phyloP scores from a whole-genome alignment of 2,888 invertebrate genomes.

The Zaprionus bogoriensis region DNA sequence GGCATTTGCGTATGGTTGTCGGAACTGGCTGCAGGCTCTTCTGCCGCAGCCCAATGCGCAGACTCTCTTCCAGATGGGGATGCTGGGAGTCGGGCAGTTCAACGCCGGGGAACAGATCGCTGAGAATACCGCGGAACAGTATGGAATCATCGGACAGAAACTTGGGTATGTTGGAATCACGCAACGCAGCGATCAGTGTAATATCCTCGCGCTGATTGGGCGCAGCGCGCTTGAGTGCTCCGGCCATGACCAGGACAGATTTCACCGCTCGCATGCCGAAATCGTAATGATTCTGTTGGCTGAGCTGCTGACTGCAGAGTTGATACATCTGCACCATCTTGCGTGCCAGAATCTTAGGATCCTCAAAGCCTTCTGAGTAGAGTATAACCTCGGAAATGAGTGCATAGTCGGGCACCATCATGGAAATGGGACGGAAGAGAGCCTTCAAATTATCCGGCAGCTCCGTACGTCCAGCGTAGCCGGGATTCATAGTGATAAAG shows the following conservation, averaged over 20 bases:
- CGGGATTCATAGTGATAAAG: conserved; percentile 96
- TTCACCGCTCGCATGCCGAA: conserved; percentile 97
- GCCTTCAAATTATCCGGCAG: conserved; percentile 94
- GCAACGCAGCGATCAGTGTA: conserved; percentile 91
- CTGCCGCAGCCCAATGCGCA: conserved; percentile 84
- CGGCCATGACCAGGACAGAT: conserved; percentile 96
- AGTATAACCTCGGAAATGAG: conserved; percentile 95
- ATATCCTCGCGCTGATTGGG: conserved; percentile 93
- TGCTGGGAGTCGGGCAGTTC: conserved; percentile 91
- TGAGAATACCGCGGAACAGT: conserved; percentile 93
- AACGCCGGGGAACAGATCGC: conserved; percentile 94
- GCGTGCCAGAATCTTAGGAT: conserved; percentile 92
- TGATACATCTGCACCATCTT: conserved; percentile 98
- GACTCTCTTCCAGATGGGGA: conserved; percentile 88
- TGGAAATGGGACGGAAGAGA: conserved; percentile 92
- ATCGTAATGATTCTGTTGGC: conserved; percentile 96
- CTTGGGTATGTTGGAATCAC: conserved; percentile 95
- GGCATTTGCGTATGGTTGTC: conserved; percentile 82
- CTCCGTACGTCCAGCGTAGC: conserved; percentile 94
- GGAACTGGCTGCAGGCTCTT: conserved; percentile 87
- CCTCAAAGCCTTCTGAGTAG: conserved; percentile 96
- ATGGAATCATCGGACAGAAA: conserved; percentile 93
- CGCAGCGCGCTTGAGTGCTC: conserved; percentile 91
- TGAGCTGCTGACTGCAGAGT: conserved; percentile 94
- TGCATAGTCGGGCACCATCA: conserved; percentile 97